Evolutionary conservation across 2,797 vertebrate species (phyloP).

Genomic region (Anabacerthia variegaticeps): DNA sequence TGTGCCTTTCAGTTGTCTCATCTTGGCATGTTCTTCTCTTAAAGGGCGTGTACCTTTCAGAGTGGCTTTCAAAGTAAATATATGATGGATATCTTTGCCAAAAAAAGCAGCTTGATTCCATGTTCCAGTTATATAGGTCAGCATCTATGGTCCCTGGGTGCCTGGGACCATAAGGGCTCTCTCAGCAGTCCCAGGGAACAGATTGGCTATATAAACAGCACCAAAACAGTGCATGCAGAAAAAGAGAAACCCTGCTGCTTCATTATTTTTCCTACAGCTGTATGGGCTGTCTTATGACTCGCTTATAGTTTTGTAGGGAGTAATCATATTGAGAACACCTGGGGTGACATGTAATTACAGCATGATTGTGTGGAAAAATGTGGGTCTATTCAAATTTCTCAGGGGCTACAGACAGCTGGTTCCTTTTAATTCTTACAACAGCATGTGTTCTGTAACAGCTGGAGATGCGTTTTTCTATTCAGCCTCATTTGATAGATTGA

Average conservation of each 20-base stretch:
- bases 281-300: constrained; percentile 8
- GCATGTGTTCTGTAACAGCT: constrained; percentile 64
- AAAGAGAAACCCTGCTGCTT: constrained; percentile 49
- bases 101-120: constrained; percentile 7
- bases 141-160: constrained; percentile 21
- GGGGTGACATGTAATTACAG: constrained; percentile 72
- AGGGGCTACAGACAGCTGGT: constrained; percentile 61
- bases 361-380: constrained; percentile 69
- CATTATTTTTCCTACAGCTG: constrained; percentile 62
- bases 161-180: constrained; percentile 40
- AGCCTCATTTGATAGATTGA: constrained; percentile 60
- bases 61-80: background rate
- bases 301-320: constrained; percentile 51
- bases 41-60: background rate
- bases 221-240: constrained; percentile 13
- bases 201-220: constrained; percentile 50
- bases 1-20: background rate
- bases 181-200: constrained; percentile 59
- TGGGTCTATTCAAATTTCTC: constrained; percentile 70
- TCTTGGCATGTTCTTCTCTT: background rate
- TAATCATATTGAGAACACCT: constrained; percentile 71
- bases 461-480: constrained; percentile 46
- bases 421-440: constrained; percentile 69
- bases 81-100: constrained; percentile 44
- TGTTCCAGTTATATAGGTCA: constrained; percentile 37